Base-by-base conservation (phyloP, 1,140 invertebrate species). In the Venustaconcha ellipsiformis region DNA sequence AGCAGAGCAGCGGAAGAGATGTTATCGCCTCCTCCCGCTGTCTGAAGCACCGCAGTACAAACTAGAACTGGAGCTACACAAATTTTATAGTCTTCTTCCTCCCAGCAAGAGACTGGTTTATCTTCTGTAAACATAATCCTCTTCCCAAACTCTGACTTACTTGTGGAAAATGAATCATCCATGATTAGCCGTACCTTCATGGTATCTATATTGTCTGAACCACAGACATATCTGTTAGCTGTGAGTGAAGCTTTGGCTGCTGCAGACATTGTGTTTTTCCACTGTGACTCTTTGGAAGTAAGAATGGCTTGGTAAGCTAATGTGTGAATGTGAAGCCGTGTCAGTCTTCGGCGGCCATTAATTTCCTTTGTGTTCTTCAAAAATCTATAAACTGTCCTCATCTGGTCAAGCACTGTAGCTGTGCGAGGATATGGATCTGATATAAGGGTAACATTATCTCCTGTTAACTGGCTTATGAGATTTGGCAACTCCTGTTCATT, bases 401-500 rank as follows among this genome's bases (percentile, higher is more conserved):
- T 96, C 87, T 96, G 94, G 87, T 97, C 95, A 0, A 97, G 90
- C 20, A 95, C 94, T 57, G 92, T 92, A 0, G 95, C 95, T 11
- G 96, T 92, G 82, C 95, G 92, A 12, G 96, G 96, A 85, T 94
- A 94, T 17, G 94, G 94, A 86, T 96, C 94, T 3, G 94, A 92
- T 0, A 95, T 93, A 1, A 95, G 87, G 15, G 93, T 95, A 6
- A 95, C 92, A 78, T 94, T 94, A 1, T 94, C 94, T 86, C 93
- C 92, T 8, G 80, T 81, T 17, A 89, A 59, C 37, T 84, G 92
- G 84, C 93, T 94, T 67, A 93, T 92, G 1, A 97, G 86, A 89
- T 96, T 97, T 1, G 93, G 93, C 56, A 96, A 90, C 89, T 97
- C 96, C 87, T 93, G 95, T 87, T 97, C 96, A 87, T 97, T 97